Conservation (phyloP, 2,113 vertebrate species). For the Alethe castanea region DNA sequence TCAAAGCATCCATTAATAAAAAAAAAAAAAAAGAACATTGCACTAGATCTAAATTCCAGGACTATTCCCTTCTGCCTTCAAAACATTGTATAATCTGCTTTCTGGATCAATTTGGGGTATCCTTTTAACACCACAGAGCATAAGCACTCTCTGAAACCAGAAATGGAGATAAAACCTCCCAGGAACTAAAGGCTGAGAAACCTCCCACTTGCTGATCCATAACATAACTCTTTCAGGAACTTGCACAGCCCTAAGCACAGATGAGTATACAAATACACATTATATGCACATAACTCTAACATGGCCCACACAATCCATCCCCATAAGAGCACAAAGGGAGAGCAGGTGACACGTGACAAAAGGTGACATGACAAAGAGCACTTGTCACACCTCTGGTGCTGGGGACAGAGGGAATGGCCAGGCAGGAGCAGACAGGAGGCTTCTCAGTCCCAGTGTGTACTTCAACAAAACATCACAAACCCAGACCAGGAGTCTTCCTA, state of each 20-base stretch:
- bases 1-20: background rate
- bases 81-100: background rate
- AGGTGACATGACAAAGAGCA: fast-evolving
- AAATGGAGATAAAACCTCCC: background rate
- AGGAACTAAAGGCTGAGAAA: background rate
- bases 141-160: background rate
- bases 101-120: background rate
- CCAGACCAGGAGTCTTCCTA: background rate
- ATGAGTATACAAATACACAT: background rate
- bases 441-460: background rate
- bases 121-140: background rate
- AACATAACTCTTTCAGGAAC: background rate
- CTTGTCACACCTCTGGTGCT: fast-evolving
- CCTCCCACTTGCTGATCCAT: background rate
- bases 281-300: background rate
- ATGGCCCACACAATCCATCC: background rate
- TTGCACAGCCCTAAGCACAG: background rate
- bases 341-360: fast-evolving
- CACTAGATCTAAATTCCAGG: background rate
- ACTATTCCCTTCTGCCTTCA: background rate
- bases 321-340: fast-evolving
- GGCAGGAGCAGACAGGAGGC: background rate
- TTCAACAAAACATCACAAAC: background rate
- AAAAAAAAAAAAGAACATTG: background rate
- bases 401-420: background rate